These are phyloP conservation scores for Anolis apletophallus DNA, from an alignment of 2,797 vertebrate species.

Conservation along the genomic window DNA sequence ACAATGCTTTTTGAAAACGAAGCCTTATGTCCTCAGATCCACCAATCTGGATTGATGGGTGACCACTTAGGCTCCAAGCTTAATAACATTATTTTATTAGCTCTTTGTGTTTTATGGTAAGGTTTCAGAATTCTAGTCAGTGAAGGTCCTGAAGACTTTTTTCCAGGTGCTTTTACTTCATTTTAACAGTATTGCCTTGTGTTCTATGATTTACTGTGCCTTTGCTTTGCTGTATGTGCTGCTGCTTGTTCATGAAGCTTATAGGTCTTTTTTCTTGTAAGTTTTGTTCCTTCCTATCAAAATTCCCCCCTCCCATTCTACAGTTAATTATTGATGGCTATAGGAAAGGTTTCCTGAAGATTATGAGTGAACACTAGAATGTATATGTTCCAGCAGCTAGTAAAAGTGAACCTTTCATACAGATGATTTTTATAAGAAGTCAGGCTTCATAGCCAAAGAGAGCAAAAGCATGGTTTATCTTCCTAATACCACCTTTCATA, in stretches of 20 bases:
- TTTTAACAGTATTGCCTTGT: slow-evolving; percentile 23
- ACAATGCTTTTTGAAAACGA: background rate
- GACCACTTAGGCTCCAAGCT: background rate
- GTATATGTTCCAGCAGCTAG: background rate
- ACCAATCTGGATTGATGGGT: slow-evolving; percentile 57
- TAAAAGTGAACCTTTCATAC: background rate
- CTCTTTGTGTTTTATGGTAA: background rate
- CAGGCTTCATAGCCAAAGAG: slow-evolving; percentile 18
- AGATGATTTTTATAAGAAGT: background rate
- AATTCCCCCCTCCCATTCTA: slow-evolving; percentile 27
- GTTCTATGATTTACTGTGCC: slow-evolving; percentile 20
- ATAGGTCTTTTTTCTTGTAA: slow-evolving; percentile 39
- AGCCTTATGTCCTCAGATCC: slow-evolving; percentile 68
- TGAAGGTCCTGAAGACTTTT: slow-evolving; percentile 32
- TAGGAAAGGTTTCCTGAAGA: slow-evolving; percentile 30
- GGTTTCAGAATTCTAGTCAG: slow-evolving; percentile 35
- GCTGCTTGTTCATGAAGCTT: slow-evolving; percentile 43
- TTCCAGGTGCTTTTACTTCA: background rate
- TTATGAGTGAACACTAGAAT: slow-evolving; percentile 1
- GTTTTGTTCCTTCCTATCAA: slow-evolving; percentile 29
- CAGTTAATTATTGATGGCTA: slow-evolving; percentile 17
- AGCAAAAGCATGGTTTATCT: slow-evolving; percentile 7
- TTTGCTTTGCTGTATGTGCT: slow-evolving; percentile 60
- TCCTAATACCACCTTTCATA: slow-evolving; percentile 12
- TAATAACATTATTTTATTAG: slow-evolving; percentile 16